A percentile compares a stretch with the other conserved stretches of the same genome.
phyloP scores from a whole-genome alignment of 2,113 vertebrate genomes.

The Atractosteus spatula region DNA sequence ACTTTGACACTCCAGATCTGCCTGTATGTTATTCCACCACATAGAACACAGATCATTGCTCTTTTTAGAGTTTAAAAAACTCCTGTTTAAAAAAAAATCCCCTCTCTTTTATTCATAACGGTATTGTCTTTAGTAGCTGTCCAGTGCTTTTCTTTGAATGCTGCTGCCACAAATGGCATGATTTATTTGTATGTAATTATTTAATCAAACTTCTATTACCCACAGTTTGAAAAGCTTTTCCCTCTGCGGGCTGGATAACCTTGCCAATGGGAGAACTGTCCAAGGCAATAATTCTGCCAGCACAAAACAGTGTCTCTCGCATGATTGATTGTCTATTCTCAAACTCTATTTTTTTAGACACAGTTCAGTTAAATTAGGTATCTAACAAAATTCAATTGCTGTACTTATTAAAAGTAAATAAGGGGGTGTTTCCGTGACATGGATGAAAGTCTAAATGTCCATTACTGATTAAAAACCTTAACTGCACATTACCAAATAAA shows the following conservation, averaged over 20 bases:
- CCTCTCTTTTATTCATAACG: too few species aligned
- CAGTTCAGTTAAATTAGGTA: constrained; percentile 10
- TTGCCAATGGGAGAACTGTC: constrained; percentile 55
- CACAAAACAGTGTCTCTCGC: constrained; percentile 47
- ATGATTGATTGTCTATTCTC: constrained; percentile 62
- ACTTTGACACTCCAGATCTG: too few species aligned
- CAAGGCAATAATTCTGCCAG: constrained; percentile 65
- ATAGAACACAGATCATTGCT: too few species aligned
- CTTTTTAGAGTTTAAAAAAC: too few species aligned
- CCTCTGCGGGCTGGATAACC: constrained; percentile 55
- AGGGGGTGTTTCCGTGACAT: background rate
- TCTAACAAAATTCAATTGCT: constrained; percentile 15
- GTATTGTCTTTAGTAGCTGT: too few species aligned
- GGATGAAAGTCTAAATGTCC: too few species aligned
- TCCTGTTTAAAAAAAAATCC: too few species aligned
- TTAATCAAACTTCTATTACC: constrained; percentile 56
- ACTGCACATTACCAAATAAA: too few species aligned
- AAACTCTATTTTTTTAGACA: background rate
- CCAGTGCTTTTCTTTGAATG: constrained; percentile 45
- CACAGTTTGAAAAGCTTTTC: constrained; percentile 43
- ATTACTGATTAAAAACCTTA: too few species aligned
- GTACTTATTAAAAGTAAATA: background rate
- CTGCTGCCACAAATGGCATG: constrained; percentile 53
- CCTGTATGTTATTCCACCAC: too few species aligned
- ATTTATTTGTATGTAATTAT: constrained; percentile 68